A percentile compares a stretch with the other conserved stretches of the same genome.
Evolutionary conservation across 1,140 invertebrate genomes (phyloP).

Genomic region (Oedothorax gibbosus): DNA sequence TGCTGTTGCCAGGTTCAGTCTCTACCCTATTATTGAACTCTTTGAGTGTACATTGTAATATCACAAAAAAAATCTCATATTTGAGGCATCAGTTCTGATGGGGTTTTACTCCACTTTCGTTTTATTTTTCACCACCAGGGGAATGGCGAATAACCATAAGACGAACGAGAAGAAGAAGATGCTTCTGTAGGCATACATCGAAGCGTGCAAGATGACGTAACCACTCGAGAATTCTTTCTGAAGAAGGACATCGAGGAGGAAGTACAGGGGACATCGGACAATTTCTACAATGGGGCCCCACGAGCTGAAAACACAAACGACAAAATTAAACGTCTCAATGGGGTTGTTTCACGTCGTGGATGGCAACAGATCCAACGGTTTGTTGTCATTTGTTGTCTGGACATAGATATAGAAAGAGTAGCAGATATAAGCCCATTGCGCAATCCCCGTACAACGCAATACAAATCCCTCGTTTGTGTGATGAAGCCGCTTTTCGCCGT

Average conservation of each 20-base stretch:
- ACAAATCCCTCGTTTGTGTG: too few relatives aligned
- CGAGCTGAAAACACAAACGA: neutral
- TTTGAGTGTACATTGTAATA: neutral
- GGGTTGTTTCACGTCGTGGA: too few relatives aligned
- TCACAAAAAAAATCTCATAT: neutral
- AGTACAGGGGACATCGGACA: conserved; percentile 26
- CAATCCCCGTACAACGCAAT: too few relatives aligned
- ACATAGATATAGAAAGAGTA: too few relatives aligned
- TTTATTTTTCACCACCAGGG: neutral
- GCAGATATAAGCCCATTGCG: too few relatives aligned
- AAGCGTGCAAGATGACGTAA: neutral
- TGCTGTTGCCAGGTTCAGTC: too few relatives aligned
- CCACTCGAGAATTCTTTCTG: conserved; percentile 17
- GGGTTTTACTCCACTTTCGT: neutral
- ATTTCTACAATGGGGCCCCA: conserved; percentile 20
- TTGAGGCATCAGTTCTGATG: neutral
- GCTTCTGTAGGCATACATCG: conserved; percentile 33
- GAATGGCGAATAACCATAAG: conserved; percentile 26
- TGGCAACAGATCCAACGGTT: too few relatives aligned
- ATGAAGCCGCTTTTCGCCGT: too few relatives aligned
- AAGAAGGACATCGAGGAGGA: neutral
- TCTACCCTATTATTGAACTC: too few relatives aligned
- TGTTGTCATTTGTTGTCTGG: too few relatives aligned
- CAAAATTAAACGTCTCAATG: too few relatives aligned
- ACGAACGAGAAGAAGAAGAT: conserved; percentile 29